These are phyloP conservation scores for Pterocles orientalis DNA, from an alignment of 2,113 vertebrate genomes.

Conservation along the genomic window DNA sequence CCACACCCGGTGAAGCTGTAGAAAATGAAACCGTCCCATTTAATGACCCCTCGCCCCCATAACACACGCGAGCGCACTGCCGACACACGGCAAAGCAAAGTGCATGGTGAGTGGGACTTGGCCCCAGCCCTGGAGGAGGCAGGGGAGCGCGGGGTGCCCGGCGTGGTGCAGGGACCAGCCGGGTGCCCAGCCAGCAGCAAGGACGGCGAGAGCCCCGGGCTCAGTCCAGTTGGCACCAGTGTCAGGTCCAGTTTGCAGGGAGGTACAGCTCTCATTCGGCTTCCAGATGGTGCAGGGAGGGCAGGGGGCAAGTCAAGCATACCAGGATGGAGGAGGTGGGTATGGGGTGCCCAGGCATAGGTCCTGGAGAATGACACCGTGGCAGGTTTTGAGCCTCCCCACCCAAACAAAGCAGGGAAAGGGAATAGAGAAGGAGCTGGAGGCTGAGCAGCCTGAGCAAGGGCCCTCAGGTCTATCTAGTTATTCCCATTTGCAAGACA, in stretches of 20 bases:
- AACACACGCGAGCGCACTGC: background rate
- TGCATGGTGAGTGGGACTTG: constrained; percentile 1
- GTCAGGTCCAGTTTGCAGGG: constrained; percentile 59
- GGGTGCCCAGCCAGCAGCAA: background rate
- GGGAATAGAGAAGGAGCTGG: constrained; percentile 3
- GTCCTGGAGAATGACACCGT: background rate
- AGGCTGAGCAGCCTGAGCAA: background rate
- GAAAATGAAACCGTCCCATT: constrained; percentile 63
- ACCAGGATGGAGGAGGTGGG: background rate
- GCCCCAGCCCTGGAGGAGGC: background rate
- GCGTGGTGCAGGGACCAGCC: background rate
- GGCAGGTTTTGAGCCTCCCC: constrained; percentile 25
- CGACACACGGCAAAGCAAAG: constrained; percentile 2
- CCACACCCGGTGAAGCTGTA: background rate
- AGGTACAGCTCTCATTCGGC: background rate
- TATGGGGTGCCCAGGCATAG: background rate
- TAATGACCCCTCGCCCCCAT: constrained; percentile 47
- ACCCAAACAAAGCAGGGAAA: constrained; percentile 7
- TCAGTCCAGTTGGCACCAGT: constrained; percentile 38
- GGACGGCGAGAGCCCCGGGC: background rate
- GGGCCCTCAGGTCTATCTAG: background rate
- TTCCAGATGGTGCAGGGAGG: background rate
- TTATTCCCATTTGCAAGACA: constrained; percentile 36
- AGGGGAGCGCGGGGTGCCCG: background rate
- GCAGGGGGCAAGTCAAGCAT: background rate